Evolutionary conservation across 2,888 invertebrate genomes (phyloP), one percentile per base, ranked within the genome.

Genomic region (Stratiomys singularior): DNA sequence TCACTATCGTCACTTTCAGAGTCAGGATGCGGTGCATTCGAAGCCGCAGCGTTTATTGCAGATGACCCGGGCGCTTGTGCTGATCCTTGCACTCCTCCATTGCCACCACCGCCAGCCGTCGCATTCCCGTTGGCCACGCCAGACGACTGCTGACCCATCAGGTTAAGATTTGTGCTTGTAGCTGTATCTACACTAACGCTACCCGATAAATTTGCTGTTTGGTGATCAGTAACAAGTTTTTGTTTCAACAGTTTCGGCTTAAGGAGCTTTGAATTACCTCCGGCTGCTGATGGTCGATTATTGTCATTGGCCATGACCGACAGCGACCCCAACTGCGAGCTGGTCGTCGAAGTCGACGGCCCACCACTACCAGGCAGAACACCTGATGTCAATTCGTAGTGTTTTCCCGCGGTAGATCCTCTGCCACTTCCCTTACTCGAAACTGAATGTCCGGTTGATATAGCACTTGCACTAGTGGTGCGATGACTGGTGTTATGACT

Each of bases 1-100:
- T 98, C 98, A 83, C 95, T 95, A 86, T 98, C 97, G 88, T 98
- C 98, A 82, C 93, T 92, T 84, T 94, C 93, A 37, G 92, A 92
- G 83, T 93, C 92, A 15, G 89, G 83, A 80, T 83, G 83, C 82
- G 87, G 85, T 83, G 86, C 81, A 27, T 72, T 27, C 30, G 77
- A 76, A 3, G 71, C 81, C 27, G 60, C 71, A 3, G 79, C 67
- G 7, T 47, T 76, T 15, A 77, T 74, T 13, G 81, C 79, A 52
- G 82, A 78, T 23, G 79, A 79, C 64, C 77, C 52, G 1, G 79
- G 44, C n/a, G 80, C 58, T 27, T 52, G 56, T 21, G 52, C 15
- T 11, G 72, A 28, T 15, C 47, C n/a, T 56, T 58, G 56, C 25
- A 52, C 21, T n/a, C 77, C 37, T 15, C 27, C 47, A 78, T 80